These are phyloP conservation scores for Hypolimnas misippus DNA, from an alignment of 2,888 invertebrate species.

Conservation along the genomic window DNA sequence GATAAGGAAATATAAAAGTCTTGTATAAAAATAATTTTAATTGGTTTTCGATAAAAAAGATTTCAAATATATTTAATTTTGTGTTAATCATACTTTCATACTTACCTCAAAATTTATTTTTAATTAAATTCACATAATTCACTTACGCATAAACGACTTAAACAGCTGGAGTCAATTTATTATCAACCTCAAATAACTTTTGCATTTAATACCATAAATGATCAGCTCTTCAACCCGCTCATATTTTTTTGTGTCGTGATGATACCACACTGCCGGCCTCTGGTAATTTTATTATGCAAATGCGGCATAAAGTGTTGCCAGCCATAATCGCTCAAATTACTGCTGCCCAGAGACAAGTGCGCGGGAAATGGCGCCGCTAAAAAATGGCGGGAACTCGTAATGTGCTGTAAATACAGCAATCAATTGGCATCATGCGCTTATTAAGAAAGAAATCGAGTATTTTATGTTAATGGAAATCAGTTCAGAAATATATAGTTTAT, in stretches of 20 bases:
- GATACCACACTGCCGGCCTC: constrained; percentile 55
- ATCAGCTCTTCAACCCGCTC: constrained; percentile 45
- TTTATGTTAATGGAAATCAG: constrained; percentile 40
- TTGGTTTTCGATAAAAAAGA: background rate
- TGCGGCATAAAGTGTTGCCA: constrained; percentile 79
- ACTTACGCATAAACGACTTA: constrained; percentile 45
- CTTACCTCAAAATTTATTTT: constrained; percentile 17
- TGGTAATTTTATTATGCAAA: constrained; percentile 83
- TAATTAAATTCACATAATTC: constrained; percentile 34
- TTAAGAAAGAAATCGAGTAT: constrained; percentile 27
- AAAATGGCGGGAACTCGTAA: constrained; percentile 54
- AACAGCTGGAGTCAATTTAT: constrained; percentile 52
- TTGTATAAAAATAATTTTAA: background rate
- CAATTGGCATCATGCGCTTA: constrained; percentile 44
- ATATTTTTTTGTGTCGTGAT: constrained; percentile 63
- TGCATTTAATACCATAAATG: constrained; percentile 62
- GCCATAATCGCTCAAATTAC: constrained; percentile 74
- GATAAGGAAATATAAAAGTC: too few relatives aligned
- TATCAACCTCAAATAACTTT: constrained; percentile 62
- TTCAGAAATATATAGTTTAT: constrained; percentile 10
- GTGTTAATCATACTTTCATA: background rate
- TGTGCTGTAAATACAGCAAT: constrained; percentile 53
- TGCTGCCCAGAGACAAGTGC: constrained; percentile 56
- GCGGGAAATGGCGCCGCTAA: constrained; percentile 55
- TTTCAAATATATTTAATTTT: background rate